A percentile compares a stretch with the other conserved stretches of the same genome.
Conservation (phyloP, 2,888 invertebrate genomes). For the Ypsolopha scabrella region DNA sequence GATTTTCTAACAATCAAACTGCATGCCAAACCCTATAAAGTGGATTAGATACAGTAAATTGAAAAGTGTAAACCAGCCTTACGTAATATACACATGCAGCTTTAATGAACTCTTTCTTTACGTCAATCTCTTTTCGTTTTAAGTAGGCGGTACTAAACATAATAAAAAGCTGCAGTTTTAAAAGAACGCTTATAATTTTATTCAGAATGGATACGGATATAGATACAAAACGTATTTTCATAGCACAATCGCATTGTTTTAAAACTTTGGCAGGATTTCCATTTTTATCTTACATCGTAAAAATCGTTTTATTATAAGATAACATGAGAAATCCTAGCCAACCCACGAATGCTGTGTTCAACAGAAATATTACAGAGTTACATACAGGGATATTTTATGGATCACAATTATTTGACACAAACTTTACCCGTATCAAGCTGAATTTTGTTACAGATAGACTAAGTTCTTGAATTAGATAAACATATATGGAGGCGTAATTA, state of each 20-base stretch:
- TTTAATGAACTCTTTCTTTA: too few species aligned
- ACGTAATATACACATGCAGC: too few species aligned
- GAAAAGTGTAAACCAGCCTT: too few species aligned
- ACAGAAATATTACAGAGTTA: slow-evolving; percentile 59
- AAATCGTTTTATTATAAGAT: slow-evolving; percentile 20
- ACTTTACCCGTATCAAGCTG: background rate
- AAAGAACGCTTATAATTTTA: too few species aligned
- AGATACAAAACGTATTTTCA: slow-evolving; percentile 37
- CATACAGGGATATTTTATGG: slow-evolving; percentile 67
- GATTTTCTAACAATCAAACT: too few species aligned
- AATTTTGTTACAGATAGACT: slow-evolving; percentile 4
- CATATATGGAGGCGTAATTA: too few species aligned
- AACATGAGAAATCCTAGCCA: slow-evolving; percentile 25
- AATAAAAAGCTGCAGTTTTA: too few species aligned
- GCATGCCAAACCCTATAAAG: too few species aligned
- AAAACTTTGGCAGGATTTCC: slow-evolving; percentile 28
- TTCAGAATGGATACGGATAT: too few species aligned
- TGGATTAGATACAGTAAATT: too few species aligned
- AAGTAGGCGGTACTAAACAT: too few species aligned
- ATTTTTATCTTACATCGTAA: background rate
- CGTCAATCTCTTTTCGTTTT: too few species aligned
- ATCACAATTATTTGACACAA: slow-evolving; percentile 26
- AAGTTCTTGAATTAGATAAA: background rate
- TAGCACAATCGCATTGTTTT: slow-evolving; percentile 45
- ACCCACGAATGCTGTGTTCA: slow-evolving; percentile 46